Evolutionary conservation across 2,113 vertebrate genomes (phyloP), one percentile per base, ranked within the genome.

Genomic region (Pangasianodon hypophthalmus): DNA sequence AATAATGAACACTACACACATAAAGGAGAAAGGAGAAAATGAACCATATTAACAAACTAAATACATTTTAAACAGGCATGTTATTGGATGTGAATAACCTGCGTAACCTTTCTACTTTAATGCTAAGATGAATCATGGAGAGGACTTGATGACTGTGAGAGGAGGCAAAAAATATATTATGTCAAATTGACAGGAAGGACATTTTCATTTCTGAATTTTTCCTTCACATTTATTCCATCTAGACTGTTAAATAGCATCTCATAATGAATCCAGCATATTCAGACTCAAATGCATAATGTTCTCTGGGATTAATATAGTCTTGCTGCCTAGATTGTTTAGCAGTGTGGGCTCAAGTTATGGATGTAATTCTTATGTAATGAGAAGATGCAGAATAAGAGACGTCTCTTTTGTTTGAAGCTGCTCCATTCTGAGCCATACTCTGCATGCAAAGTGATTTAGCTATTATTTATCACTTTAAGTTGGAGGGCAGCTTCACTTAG

Each of bases 321-420:
- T 54, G 32, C 64, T 54, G 79, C 75, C 58, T 29, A 75, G 41
- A 46, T 89, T 86, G 90, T 90, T 92, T 91, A 88, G 26, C 50
- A 48, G 93, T 90, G 87, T 88, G 85, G 69, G 87, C 86, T 89
- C 84, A 29, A 87, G 90, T 88, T 88, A 89, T 75, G 80, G 80
- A 50, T 67, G 71, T 79, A 92, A 88, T 87, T 58, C 86, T 87
- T 85, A 91, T 11, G 87, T 92, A 94, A 92, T 88, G 86, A 92
- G 85, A 90, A 69, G 71, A 82, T 86, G 77, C 89, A 87, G 80
- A 89, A 41, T 87, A 69, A 84, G 62, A 86, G 91, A 83, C 7
- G 88, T 91, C 84, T 86, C 79, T 89, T 81, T 89, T 41, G 18
- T 85, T 80, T 75, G 89, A 90, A 91, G 88, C 5, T 56, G 77